Base-by-base conservation (phyloP, 2,797 vertebrate genomes). In the Crenichthys baileyi region DNA sequence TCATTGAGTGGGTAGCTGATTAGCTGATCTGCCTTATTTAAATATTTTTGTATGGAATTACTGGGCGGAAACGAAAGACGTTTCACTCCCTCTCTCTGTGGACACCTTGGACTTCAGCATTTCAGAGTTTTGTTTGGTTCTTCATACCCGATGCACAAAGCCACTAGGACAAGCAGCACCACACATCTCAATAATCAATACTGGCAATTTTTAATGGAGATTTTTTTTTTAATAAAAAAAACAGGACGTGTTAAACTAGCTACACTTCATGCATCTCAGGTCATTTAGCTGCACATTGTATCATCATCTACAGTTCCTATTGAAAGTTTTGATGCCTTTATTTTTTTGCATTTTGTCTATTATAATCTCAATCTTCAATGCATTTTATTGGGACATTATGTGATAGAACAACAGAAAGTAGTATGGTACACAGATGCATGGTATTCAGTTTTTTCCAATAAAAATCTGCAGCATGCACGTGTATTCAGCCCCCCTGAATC, bases 11-110 rank as follows among this genome's bases (percentile, higher is more conserved):
- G 82, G 80, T 84, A 86, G 83, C 90, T 89, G 90, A 94, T 94
- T 92, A 91, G 86, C 71, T 89, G 92, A 93, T 94, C 94, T 92
- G 81, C 77, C 77, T 84, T 89, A 93, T 94, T 94, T 91, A 83
- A 94, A 94, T 93, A 93, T 89, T 93, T 94, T 87, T 92, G 87
- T 85, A 87, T 84, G 81, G 86, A 92, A 88, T 89, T 91, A 90
- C 81, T 89, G 83, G 68, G 88, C 86, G 87, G 91, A 93, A 93
- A 92, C 86, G 72, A 94, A 91, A 93, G 84, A 76, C 56, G 20
- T 51, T 68, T 72, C 72, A 4, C 70, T 85, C 29, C 3, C 36
- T 65, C 55, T 84, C n/a, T 70, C 51, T 48, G 22, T 1, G 36
- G 83, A 82, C 77, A 65, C 67, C 79, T 78, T 76, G 75, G 84